Percentiles rank a stretch among this genome's conserved stretches.
phyloP scores from a whole-genome alignment of 2,113 vertebrate genomes.

The Poicephalus meyeri region DNA sequence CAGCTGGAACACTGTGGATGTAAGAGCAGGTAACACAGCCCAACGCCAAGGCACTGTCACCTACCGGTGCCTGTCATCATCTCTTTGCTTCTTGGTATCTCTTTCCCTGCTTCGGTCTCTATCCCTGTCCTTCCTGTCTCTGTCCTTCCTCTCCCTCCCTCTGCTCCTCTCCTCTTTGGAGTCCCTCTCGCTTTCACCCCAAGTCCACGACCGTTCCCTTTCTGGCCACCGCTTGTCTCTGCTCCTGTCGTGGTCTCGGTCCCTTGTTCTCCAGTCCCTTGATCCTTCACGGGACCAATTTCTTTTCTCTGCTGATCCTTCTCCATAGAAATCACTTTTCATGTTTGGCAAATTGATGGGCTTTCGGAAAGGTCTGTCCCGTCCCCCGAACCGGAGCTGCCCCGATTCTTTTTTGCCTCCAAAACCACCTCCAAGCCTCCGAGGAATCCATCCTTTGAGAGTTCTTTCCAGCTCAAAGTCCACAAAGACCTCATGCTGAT shows the following conservation, averaged over 20 bases:
- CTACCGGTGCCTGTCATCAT: not conserved
- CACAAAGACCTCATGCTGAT: conserved; percentile 91
- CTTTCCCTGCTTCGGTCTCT: conserved; percentile 78
- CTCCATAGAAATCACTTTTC: conserved; percentile 62
- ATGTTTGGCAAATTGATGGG: conserved; percentile 85
- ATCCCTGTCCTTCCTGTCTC: conserved; percentile 73
- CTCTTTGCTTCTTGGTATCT: conserved; percentile 69
- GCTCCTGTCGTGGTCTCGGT: conserved; percentile 71
- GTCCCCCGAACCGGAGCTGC: conserved; percentile 92
- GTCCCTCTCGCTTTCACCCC: conserved; percentile 65
- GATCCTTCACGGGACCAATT: conserved; percentile 75
- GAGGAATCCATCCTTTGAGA: conserved; percentile 91
- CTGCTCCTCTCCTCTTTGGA: conserved; percentile 71
- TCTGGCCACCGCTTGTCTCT: conserved; percentile 78
- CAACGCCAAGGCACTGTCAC: no score
- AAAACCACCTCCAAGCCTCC: conserved; percentile 90
- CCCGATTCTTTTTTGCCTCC: conserved; percentile 97
- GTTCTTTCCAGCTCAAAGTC: conserved; percentile 92
- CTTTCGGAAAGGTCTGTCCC: conserved; percentile 93
- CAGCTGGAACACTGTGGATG: fast-evolving
- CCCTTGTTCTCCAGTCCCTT: conserved; percentile 71
- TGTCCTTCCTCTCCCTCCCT: conserved; percentile 65
- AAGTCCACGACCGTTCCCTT: conserved; percentile 54
- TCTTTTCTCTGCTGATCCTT: conserved; percentile 70
- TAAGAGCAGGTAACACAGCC: no score